These are phyloP conservation scores for Brachionus sp. DNA, from an alignment of 1,140 invertebrate genomes.

Conservation along the genomic window DNA sequence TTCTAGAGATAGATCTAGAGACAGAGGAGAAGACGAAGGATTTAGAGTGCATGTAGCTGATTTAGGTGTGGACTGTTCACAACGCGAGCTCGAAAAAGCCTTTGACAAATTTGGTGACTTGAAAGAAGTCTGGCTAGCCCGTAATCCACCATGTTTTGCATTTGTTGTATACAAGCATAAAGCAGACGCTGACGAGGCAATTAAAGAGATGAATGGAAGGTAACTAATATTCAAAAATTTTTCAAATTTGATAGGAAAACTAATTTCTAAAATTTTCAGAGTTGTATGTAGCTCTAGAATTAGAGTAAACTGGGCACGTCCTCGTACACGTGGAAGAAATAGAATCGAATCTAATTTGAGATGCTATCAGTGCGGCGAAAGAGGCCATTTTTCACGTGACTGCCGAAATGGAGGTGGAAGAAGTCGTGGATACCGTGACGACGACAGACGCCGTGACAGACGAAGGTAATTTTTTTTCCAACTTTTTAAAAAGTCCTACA, in stretches of 20 bases:
- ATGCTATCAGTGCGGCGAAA: conserved; percentile 57
- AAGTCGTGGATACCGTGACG: conserved; percentile 16
- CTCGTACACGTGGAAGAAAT: conserved; percentile 52
- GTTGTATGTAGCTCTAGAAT: conserved; percentile 57
- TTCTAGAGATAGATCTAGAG: conserved; percentile 4
- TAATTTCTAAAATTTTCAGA: conserved; percentile 60
- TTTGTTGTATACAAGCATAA: conserved; percentile 56
- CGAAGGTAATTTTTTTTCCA: neutral
- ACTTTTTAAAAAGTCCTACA: neutral
- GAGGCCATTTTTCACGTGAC: conserved; percentile 53
- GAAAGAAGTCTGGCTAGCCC: conserved; percentile 57
- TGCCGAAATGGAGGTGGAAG: neutral
- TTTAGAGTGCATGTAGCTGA: conserved; percentile 55
- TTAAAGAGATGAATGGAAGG: conserved; percentile 55
- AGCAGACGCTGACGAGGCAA: conserved; percentile 56
- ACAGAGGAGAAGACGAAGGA: conserved; percentile 46
- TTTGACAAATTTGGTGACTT: conserved; percentile 57
- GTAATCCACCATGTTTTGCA: conserved; percentile 58
- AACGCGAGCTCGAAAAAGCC: conserved; percentile 52
- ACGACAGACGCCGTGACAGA: neutral
- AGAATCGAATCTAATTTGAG: conserved; percentile 51
- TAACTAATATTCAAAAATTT: neutral
- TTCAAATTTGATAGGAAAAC: neutral
- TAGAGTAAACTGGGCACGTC: conserved; percentile 54
- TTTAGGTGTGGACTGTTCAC: conserved; percentile 46